phyloP scores from a whole-genome alignment of 2,797 vertebrate genomes.

The Chelon labrosus region DNA sequence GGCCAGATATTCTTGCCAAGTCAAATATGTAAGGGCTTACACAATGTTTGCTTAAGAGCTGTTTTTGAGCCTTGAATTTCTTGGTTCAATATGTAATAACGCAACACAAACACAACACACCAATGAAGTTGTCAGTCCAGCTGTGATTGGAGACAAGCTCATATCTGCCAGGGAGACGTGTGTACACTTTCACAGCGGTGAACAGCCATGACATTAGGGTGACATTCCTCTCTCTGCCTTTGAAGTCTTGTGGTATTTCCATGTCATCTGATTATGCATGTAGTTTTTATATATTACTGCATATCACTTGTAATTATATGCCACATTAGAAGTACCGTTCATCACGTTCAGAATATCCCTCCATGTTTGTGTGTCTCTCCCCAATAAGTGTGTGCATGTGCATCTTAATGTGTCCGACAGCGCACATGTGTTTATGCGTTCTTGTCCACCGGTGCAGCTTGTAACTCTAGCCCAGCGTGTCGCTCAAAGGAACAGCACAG shows the following conservation, averaged over 20 bases:
- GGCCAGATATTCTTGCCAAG: constrained; percentile 60
- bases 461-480: constrained; percentile 75
- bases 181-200: neutral
- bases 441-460: constrained; percentile 61
- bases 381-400: constrained; percentile 2
- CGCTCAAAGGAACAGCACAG: constrained; percentile 72
- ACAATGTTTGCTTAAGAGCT: constrained; percentile 55
- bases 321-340: neutral
- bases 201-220: constrained; percentile 20
- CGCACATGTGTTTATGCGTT: constrained; percentile 71
- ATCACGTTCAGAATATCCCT: constrained; percentile 7
- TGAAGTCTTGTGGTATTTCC: constrained; percentile 53
- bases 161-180: constrained; percentile 3
- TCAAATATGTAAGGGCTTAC: constrained; percentile 60
- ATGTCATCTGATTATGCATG: constrained; percentile 22
- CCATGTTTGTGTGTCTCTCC: neutral
- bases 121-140: constrained; percentile 16
- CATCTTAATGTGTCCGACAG: constrained; percentile 44
- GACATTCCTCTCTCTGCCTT: constrained; percentile 60
- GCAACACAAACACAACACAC: constrained; percentile 38
- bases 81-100: constrained; percentile 45
- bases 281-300: constrained; percentile 3
- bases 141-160: constrained; percentile 7
- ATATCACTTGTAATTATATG: neutral
- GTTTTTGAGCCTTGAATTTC: constrained; percentile 56